A percentile compares a stretch with the other conserved stretches of the same genome.
These are phyloP conservation scores for Glaucomys volans DNA, from an alignment of 2,113 vertebrate species.

Conservation along the genomic window DNA sequence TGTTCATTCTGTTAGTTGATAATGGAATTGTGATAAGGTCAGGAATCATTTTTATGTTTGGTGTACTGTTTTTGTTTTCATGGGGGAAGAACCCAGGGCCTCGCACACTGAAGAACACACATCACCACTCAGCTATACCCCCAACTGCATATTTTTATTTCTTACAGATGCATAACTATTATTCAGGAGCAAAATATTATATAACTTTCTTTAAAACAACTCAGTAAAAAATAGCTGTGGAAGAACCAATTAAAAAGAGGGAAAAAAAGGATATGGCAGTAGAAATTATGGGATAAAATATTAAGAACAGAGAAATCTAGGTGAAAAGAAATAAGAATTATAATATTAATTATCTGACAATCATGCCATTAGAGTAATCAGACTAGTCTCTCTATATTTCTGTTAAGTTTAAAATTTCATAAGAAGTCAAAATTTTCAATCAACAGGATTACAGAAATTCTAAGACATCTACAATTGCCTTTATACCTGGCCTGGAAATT, in stretches of 20 bases:
- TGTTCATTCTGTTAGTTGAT: not conserved
- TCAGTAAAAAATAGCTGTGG: not conserved
- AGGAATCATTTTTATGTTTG: too few species aligned
- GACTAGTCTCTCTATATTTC: not conserved
- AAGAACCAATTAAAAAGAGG: too few species aligned
- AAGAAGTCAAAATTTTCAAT: not conserved
- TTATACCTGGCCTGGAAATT: not conserved
- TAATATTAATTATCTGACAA: too few species aligned
- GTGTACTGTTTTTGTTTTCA: too few species aligned
- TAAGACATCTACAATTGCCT: not conserved
- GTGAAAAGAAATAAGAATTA: not conserved
- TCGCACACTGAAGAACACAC: too few species aligned
- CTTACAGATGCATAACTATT: not conserved
- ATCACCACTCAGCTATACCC: too few species aligned
- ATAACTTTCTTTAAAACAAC: not conserved
- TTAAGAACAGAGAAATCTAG: not conserved
- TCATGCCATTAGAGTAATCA: not conserved
- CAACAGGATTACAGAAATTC: not conserved
- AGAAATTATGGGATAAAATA: too few species aligned
- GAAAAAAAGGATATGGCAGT: too few species aligned
- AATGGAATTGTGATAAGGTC: not conserved
- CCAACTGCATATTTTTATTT: not conserved
- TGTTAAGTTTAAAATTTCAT: slow-evolving; percentile 7
- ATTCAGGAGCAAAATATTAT: not conserved
- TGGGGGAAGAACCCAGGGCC: too few species aligned